Percentiles rank a stretch among this genome's conserved stretches.
These are phyloP conservation scores for Caenorhabditis sp. DNA, from an alignment of 2,888 invertebrate species.

Conservation along the genomic window DNA sequence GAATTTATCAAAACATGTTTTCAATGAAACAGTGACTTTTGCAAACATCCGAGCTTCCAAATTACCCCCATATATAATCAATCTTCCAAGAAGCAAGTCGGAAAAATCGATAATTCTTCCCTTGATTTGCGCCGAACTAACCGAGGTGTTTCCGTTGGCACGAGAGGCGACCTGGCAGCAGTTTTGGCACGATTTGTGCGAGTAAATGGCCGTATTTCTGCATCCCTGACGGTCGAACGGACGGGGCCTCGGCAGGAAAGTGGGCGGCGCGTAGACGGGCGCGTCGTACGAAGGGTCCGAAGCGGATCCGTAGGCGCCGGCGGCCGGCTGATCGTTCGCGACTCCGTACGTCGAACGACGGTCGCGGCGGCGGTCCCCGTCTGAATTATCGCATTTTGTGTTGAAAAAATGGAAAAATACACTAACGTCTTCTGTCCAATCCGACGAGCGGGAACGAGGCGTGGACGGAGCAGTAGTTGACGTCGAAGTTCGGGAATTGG, in stretches of 20 bases:
- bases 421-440: conserved; percentile 46
- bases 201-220: conserved; percentile 66
- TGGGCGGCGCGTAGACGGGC: conserved; percentile 41
- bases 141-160: conserved; percentile 55
- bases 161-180: conserved; percentile 66
- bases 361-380: no score
- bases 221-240: conserved; percentile 64
- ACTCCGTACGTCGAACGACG: conserved; percentile 55
- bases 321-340: conserved; percentile 29
- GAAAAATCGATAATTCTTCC: no score
- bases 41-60: no score
- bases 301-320: conserved; percentile 19
- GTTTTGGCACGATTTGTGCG: conserved; percentile 64
- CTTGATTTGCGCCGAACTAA: no score
- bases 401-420: conserved; percentile 10
- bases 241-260: conserved; percentile 38
- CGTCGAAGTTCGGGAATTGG: conserved; percentile 64
- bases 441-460: conserved; percentile 68
- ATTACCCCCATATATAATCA: no score
- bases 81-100: no score
- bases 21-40: no score
- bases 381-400: no score
- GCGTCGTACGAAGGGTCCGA: conserved; percentile 19
- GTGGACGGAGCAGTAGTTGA: conserved; percentile 70
- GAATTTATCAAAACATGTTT: no score